Base-by-base conservation (phyloP, 2,797 vertebrate genomes). In the Neostethus bicornis region DNA sequence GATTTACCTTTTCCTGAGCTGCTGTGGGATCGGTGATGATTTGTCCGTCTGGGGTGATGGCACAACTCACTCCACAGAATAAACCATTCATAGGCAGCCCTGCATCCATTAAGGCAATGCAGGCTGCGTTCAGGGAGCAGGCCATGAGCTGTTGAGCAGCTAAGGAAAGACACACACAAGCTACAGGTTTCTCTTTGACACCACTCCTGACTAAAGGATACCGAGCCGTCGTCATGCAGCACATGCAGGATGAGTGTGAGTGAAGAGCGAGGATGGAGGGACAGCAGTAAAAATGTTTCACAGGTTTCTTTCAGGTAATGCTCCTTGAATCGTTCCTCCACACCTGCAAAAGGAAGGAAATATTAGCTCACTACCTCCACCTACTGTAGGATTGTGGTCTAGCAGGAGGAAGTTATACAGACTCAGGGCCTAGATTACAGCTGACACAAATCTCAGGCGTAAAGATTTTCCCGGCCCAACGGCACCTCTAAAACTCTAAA, bases 31-130 rank as follows among this genome's bases (percentile, higher is more conserved):
- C 95, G 0, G 94, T 91, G 54, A 90, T 39, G 19, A 97, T 90
- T 24, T 74, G 64, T 1, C 92, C 93, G 0, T 94, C 88, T 0
- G 84, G 4, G 45, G 85, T 75, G 35, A 98, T 91, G 54, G 92
- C 92, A 4, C 96, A 98, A 4, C 94, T 94, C 50, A 98, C 86
- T 0, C 95, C 94, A 0, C 95, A 97, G 85, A 98, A 98, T 26
- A 98, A 90, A 19, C 90, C 73, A 4, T 75, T 70, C 90, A 98
- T 94, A 0, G 95, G 94, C 64, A 97, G 82, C 2, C 95, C 96
- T 0, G 95, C 93, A 0, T 98, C 96, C 91, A 98, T 93, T 11
- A 98, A 74, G 0, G 92, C 94, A 92, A 96, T 92, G 61, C 96
- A 97, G 60, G 95, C 87, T 0, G 94, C 92, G 0, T 98, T 98